Evolutionary conservation across 2,797 vertebrate genomes (phyloP), one percentile per base, ranked within the genome.

Genomic region (Antennarius maculatus): DNA sequence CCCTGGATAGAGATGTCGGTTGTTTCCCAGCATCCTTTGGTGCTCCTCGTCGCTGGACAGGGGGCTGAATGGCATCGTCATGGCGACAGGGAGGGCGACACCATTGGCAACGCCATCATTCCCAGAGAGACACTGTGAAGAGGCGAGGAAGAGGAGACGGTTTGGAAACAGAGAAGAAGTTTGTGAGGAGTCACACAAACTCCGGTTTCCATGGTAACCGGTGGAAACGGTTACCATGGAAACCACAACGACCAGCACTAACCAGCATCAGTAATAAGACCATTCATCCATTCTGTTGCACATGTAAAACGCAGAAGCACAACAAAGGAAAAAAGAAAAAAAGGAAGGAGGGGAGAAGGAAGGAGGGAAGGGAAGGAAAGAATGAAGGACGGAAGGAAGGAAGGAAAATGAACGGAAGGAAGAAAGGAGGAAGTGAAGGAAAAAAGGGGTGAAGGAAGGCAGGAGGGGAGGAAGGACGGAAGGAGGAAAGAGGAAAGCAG

Each of bases 21-120:
- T 93, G 88, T 92, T 95, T 85, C 92, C 93, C 91, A 94, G 90
- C 93, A 94, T 94, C 79, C 92, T 94, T 86, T 92, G 94, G 81
- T 95, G 94, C 90, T 97, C 96, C 90, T 95, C 94, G 94, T 96
- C 95, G 78, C 96, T 97, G 86, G 96, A 95, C 89, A 94, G 95
- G 88, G 95, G 95, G 91, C 95, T 96, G 90, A 95, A 94, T 74
- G 95, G 95, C 96, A 96, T 97, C 56, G 92, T 95, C 95, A 93
- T 94, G 94, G 94, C 87, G 88, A 93, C 89, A 92, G 81, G 71
- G 87, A 84, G 55, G 85, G 84, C 60, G 82, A 86, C 81, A 82
- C 74, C 71, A 80, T 87, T 82, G 89, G 88, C 92, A 94, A 93
- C 87, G 86, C 91, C 95, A 95, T 95, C 93, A 85, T 93, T 92